Base-by-base conservation (phyloP, 2,113 vertebrate species). In the Gymnogyps californianus region DNA sequence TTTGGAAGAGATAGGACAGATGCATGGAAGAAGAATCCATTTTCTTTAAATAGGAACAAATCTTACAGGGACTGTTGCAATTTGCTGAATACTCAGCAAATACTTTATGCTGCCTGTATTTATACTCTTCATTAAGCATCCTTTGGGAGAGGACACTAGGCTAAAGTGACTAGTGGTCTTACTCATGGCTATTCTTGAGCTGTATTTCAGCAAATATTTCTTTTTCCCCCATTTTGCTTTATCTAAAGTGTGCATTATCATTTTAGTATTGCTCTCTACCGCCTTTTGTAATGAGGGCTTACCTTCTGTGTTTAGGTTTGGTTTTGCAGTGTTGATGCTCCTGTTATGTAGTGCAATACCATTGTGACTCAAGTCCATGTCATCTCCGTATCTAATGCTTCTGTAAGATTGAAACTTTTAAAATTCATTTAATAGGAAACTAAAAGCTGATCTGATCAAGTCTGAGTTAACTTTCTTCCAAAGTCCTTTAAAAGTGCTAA, bases 11-110 rank as follows among this genome's bases (percentile, higher is more conserved):
- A 26, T 2, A 51, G 28, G 12, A 34, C 49, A 59, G 40, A 34
- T 21, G 12, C 10, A 24, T 13, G 25, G 69, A 77, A 54, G 79
- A 83, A 54, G 7, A 91, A 66, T 79, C 24, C 5, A 9, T 89
- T 86, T 89, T 72, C 34, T 75, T 66, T 52, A 77, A 81, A 25
- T 32, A 75, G 7, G 21, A 78, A 34, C 19, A 62, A 24, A 16
- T 65, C 22, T 69, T 82, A 7, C 0, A 3, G 12, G 0, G 7
- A 59, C 15, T 10, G 6, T 51, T 89, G 20, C 7, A 42, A 8
- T 81, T 64, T 89, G 52, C n/a, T 67, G 62, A 77, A 34, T 80
- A 34, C 13, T 89, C 54, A 51, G 64, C 52, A 64, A 64, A 58
- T 77, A 10, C 47, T 86, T 80, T 20, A 28, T 83, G n/a, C 32